Conservation (phyloP, 2,888 invertebrate genomes). For the Girardia tigrina region DNA sequence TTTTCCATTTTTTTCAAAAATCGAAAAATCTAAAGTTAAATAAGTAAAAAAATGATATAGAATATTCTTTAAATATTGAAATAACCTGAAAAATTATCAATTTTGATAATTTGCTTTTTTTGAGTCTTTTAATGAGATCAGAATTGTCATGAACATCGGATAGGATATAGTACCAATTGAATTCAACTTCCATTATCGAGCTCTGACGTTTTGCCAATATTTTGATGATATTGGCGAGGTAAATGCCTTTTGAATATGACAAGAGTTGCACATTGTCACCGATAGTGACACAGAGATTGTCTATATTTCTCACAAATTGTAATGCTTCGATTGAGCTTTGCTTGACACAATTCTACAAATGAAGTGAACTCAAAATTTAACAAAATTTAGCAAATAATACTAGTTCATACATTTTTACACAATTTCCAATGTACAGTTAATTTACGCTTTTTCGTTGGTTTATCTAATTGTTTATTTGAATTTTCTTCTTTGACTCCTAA, state of each 20-base stretch:
- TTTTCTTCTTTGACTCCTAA: background rate
- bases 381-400: too few relatives aligned
- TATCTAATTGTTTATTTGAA: background rate
- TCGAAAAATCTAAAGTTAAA: too few relatives aligned
- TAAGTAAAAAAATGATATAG: too few relatives aligned
- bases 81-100: background rate
- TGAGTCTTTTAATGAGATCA: slow-evolving; percentile 2
- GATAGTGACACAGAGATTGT: slow-evolving; percentile 8
- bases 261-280: slow-evolving; percentile 14
- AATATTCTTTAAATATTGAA: too few relatives aligned
- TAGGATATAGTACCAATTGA: slow-evolving; percentile 11
- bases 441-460: background rate
- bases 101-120: slow-evolving; percentile 10
- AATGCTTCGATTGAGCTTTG: background rate
- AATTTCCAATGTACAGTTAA: background rate
- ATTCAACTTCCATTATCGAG: background rate
- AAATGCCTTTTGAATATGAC: slow-evolving; percentile 18
- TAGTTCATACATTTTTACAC: background rate
- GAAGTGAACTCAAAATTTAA: too few relatives aligned
- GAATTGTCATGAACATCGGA: slow-evolving; percentile 15
- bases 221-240: background rate
- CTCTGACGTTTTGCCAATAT: background rate
- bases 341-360: too few relatives aligned
- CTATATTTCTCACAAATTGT: slow-evolving; percentile 7
- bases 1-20: too few relatives aligned